Evolutionary conservation across 2,888 invertebrate species (phyloP), one percentile per base, ranked within the genome.

Genomic region (Lasioglossum zephyrum): DNA sequence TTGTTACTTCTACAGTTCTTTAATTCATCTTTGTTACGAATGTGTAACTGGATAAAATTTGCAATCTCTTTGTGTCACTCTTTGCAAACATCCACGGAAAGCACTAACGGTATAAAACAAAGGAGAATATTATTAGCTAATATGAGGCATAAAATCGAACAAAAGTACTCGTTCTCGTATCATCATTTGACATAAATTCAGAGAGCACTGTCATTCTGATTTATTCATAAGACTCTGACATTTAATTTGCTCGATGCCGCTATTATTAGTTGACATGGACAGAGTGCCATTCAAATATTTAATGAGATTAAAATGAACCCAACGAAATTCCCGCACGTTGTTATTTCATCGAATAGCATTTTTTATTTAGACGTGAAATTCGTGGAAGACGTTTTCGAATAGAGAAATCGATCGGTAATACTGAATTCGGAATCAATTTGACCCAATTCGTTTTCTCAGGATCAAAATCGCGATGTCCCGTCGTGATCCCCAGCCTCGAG

Each of bases 391-490:
- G 22, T 60, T 31, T 49, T 76, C 36, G 31, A 66, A 66, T 44
- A 6, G n/a, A 57, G n/a, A 57, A 36, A 87, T 80, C 82, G 87
- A 80, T 76, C n/a, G 49, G 18, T 4, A 2, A 26, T 57, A 79
- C 79, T 60, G 76, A 78, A 41, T 79, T 72, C 70, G 72, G 72
- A 70, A 74, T 81, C 77, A 47, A 76, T 82, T 79, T 77, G 84
- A 63, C 69, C 76, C 79, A 85, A 75, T 82, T 82, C 85, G 81
- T 84, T 84, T 92, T 92, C 88, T 88, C 89, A 88, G 89, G 88
- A 86, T 80, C 79, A 49, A 75, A 81, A 80, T 88, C 87, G 88
- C 88, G 91, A 90, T 93, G 90, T 91, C 93, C 92, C 92, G 93
- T 90, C 90, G 92, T 81, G 92, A 90, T 90, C 91, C 91, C 86